These are phyloP conservation scores for Sylvilagus floridanus DNA, from an alignment of 2,797 vertebrate genomes.

Conservation along the genomic window DNA sequence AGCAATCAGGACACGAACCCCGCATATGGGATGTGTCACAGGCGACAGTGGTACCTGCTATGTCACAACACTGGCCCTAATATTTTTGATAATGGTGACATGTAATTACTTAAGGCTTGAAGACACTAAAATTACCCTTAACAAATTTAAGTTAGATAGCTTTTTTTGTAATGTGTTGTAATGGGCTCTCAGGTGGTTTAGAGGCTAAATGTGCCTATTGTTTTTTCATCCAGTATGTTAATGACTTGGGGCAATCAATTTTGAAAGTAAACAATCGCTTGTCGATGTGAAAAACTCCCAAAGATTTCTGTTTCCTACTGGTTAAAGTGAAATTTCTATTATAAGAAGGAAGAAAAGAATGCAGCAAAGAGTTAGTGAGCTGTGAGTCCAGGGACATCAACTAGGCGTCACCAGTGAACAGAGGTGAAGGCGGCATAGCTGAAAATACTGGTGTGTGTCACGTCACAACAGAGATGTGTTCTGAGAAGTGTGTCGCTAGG, in stretches of 20 bases:
- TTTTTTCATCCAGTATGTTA: slow-evolving; percentile 1
- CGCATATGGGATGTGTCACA: too few relatives aligned
- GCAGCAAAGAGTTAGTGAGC: not conserved
- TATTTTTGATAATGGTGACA: not conserved
- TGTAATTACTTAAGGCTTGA: not conserved
- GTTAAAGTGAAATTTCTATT: slow-evolving; percentile 40
- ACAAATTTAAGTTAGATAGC: not conserved
- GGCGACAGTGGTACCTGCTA: too few relatives aligned
- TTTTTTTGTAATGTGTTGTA: not conserved
- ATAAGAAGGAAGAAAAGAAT: slow-evolving; percentile 10
- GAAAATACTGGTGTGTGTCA: not conserved
- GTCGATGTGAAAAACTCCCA: slow-evolving; percentile 1
- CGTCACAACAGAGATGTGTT: not conserved
- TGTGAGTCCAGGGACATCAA: not conserved
- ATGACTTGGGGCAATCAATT: slow-evolving; percentile 4
- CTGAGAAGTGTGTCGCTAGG: not conserved
- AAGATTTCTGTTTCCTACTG: not conserved
- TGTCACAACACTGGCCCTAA: too few relatives aligned
- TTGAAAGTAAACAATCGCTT: slow-evolving; percentile 55
- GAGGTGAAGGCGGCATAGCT: not conserved
- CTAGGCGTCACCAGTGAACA: not conserved
- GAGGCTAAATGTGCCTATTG: not conserved
- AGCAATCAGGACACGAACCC: too few relatives aligned
- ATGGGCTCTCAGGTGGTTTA: not conserved
- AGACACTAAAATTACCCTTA: slow-evolving; percentile 34